phyloP scores from a whole-genome alignment of 1,140 invertebrate genomes.

The Pectinophora gossypiella region DNA sequence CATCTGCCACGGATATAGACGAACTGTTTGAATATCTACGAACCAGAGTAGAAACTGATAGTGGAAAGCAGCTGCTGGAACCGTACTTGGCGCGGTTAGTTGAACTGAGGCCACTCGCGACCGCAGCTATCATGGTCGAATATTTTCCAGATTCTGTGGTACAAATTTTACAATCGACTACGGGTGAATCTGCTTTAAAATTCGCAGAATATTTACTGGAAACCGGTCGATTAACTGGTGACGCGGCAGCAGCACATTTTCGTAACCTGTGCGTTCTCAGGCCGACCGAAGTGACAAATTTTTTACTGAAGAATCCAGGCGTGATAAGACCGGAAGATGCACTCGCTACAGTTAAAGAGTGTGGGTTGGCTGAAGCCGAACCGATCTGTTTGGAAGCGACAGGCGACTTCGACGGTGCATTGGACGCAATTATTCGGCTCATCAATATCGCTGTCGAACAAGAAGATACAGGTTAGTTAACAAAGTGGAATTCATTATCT shows the following conservation, averaged over 20 bases:
- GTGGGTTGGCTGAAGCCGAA: slow-evolving; percentile 42
- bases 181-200: slow-evolving; percentile 30
- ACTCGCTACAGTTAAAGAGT: slow-evolving; percentile 39
- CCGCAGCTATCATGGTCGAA: slow-evolving; percentile 45
- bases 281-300: slow-evolving; percentile 36
- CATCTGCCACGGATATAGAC: slow-evolving; percentile 44
- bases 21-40: slow-evolving; percentile 65
- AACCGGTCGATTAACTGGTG: slow-evolving; percentile 42
- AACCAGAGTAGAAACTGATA: slow-evolving; percentile 13
- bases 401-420: slow-evolving; percentile 43
- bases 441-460: slow-evolving; percentile 17
- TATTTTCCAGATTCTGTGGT: slow-evolving; percentile 30
- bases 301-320: slow-evolving; percentile 45
- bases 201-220: slow-evolving; percentile 52
- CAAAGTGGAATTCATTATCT: not conserved
- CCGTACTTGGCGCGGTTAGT: slow-evolving; percentile 33
- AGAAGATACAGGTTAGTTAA: not conserved
- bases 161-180: slow-evolving; percentile 23
- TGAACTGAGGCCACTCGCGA: slow-evolving; percentile 40
- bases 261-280: slow-evolving; percentile 40
- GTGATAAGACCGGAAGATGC: slow-evolving; percentile 58
- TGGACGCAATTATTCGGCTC: slow-evolving; percentile 32
- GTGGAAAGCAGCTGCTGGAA: slow-evolving; percentile 33
- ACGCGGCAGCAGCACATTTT: slow-evolving; percentile 45
- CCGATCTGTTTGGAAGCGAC: slow-evolving; percentile 57